A percentile compares a stretch with the other conserved stretches of the same genome.
These are phyloP conservation scores for Epicampocera succincta DNA, from an alignment of 2,888 invertebrate species.

Conservation along the genomic window DNA sequence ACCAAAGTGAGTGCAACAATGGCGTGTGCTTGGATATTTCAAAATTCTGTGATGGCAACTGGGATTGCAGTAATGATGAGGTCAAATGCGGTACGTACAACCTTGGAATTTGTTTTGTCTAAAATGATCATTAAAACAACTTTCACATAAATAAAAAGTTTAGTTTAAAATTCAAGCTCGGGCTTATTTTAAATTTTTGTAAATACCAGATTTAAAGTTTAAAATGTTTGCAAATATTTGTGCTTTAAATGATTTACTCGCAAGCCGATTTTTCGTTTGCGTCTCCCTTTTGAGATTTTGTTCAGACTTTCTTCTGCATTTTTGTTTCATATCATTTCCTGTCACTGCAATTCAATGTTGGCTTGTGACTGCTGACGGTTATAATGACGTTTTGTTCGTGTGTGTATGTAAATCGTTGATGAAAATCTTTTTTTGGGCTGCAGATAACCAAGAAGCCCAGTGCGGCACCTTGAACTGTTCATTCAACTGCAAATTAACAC, in stretches of 20 bases:
- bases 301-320: neutral
- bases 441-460: slow-evolving; percentile 79
- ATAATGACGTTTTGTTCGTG: neutral
- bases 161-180: too few relatives aligned
- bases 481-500: slow-evolving; percentile 87
- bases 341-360: neutral
- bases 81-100: slow-evolving; percentile 78
- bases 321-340: slow-evolving; percentile 26
- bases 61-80: slow-evolving; percentile 82
- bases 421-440: slow-evolving; percentile 7
- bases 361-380: neutral
- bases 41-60: slow-evolving; percentile 80
- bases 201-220: too few relatives aligned
- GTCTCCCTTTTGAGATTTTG: neutral
- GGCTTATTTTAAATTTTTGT: too few relatives aligned
- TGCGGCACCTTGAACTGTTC: slow-evolving; percentile 84
- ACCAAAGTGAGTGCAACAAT: slow-evolving; percentile 86
- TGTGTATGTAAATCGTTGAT: slow-evolving; percentile 6
- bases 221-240: too few relatives aligned
- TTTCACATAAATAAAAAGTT: too few relatives aligned
- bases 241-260: neutral
- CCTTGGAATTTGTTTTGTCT: neutral
- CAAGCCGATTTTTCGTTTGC: neutral
- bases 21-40: slow-evolving; percentile 80
- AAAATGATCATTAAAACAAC: neutral